A percentile compares a stretch with the other conserved stretches of the same genome.
These are phyloP conservation scores for Eudasyphora cyanicolor DNA, from an alignment of 2,888 invertebrate species.

Conservation along the genomic window DNA sequence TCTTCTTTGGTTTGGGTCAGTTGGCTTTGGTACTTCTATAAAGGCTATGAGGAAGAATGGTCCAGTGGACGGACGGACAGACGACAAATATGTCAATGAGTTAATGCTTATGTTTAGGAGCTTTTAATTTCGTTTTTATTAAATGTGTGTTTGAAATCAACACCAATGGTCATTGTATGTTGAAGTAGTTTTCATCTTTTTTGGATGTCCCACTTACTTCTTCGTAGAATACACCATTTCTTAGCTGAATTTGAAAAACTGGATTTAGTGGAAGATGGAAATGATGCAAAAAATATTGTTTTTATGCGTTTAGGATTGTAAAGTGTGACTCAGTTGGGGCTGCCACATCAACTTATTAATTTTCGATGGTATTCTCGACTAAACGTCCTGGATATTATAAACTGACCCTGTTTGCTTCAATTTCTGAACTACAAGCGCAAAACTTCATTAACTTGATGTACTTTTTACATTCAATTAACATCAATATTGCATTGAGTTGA, in stretches of 20 bases:
- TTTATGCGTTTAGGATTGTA: too few relatives aligned
- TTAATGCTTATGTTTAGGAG: constrained; percentile 35
- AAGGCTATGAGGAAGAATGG: background rate
- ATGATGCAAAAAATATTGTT: too few relatives aligned
- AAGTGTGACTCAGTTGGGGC: too few relatives aligned
- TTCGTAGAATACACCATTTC: background rate
- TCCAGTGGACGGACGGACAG: background rate
- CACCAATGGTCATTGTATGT: background rate
- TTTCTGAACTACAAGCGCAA: too few relatives aligned
- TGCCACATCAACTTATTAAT: too few relatives aligned
- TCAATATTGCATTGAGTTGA: too few relatives aligned
- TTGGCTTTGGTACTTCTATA: background rate
- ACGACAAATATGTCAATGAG: constrained; percentile 19
- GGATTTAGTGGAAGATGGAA: too few relatives aligned
- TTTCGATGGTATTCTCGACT: too few relatives aligned
- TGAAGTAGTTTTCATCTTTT: background rate
- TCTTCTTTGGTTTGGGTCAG: background rate
- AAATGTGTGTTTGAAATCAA: constrained; percentile 40
- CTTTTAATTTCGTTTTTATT: constrained; percentile 44
- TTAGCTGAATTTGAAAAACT: background rate
- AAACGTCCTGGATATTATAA: too few relatives aligned
- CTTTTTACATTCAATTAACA: too few relatives aligned
- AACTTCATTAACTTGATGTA: too few relatives aligned
- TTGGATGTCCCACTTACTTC: background rate
- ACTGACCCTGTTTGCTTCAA: too few relatives aligned